These are phyloP conservation scores for Aphaenogaster ashmeadi DNA, from an alignment of 1,140 invertebrate genomes.

Conservation along the genomic window DNA sequence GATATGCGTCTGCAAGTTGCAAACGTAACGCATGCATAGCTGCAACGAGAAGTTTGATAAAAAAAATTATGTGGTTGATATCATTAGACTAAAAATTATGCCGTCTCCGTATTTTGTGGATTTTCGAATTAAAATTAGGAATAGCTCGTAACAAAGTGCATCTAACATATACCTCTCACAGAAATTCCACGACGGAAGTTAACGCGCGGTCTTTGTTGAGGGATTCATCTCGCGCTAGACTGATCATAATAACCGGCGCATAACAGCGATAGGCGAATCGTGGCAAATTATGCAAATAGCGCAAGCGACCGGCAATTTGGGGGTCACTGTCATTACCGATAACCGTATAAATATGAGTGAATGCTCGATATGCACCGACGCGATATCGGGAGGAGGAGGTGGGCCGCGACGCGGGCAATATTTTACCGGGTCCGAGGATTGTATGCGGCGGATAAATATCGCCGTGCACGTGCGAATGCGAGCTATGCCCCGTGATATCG, in stretches of 20 bases:
- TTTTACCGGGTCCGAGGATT: conserved; percentile 4
- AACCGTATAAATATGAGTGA: conserved; percentile 57
- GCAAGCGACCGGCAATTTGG: background rate
- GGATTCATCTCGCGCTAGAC: background rate
- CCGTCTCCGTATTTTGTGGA: background rate
- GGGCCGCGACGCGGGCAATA: conserved; percentile 25
- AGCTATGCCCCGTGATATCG: conserved; percentile 59
- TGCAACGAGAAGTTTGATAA: too few species aligned
- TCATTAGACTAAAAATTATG: background rate
- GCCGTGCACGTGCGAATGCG: conserved; percentile 63
- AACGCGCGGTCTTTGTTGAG: conserved; percentile 8
- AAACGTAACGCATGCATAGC: too few species aligned
- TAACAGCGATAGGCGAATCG: conserved; percentile 42
- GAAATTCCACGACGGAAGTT: background rate
- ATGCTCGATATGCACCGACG: conserved; percentile 4
- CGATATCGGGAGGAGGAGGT: background rate
- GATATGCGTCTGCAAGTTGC: too few species aligned
- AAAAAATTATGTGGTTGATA: too few species aligned
- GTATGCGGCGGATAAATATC: conserved; percentile 53
- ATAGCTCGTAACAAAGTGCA: background rate
- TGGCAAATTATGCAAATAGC: conserved; percentile 65
- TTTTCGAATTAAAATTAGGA: background rate
- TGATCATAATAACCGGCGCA: conserved; percentile 17
- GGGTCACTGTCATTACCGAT: conserved; percentile 68
- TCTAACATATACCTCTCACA: too few species aligned